These are phyloP conservation scores for Pseudomyrmex dendroicus DNA, from an alignment of 1,140 invertebrate species.

Conservation along the genomic window DNA sequence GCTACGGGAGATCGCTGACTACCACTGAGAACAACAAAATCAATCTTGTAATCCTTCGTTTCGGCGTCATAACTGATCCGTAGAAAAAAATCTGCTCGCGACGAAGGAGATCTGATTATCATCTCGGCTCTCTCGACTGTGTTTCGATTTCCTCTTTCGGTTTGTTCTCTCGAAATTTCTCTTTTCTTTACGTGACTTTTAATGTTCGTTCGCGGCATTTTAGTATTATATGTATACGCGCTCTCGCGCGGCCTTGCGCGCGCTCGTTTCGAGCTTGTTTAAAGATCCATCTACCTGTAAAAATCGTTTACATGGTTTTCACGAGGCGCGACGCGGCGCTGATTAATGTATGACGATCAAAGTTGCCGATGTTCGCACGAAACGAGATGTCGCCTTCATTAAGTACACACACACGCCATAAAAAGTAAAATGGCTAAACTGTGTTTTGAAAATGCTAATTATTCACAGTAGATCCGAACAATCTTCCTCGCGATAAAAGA, in stretches of 20 bases:
- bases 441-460: neutral
- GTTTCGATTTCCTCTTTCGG: neutral
- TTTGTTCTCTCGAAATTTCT: neutral
- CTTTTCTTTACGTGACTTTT: conserved; percentile 6
- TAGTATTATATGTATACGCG: too few relatives aligned
- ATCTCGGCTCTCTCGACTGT: conserved; percentile 18
- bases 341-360: conserved; percentile 14
- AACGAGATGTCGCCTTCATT: neutral
- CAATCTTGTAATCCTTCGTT: conserved; percentile 44
- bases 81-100: conserved; percentile 28
- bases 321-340: neutral
- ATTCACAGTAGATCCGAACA: neutral
- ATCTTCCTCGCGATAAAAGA: neutral
- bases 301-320: conserved; percentile 4
- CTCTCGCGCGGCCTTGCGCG: neutral
- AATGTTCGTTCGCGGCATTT: neutral
- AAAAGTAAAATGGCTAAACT: neutral
- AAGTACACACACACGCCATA: neutral
- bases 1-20: conserved; percentile 25
- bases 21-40: conserved; percentile 41
- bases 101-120: conserved; percentile 23
- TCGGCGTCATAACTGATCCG: conserved; percentile 37
- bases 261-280: neutral
- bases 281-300: neutral
- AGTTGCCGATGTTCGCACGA: neutral